Base-by-base conservation (phyloP, 2,113 vertebrate genomes). In the Ranitomeya variabilis region DNA sequence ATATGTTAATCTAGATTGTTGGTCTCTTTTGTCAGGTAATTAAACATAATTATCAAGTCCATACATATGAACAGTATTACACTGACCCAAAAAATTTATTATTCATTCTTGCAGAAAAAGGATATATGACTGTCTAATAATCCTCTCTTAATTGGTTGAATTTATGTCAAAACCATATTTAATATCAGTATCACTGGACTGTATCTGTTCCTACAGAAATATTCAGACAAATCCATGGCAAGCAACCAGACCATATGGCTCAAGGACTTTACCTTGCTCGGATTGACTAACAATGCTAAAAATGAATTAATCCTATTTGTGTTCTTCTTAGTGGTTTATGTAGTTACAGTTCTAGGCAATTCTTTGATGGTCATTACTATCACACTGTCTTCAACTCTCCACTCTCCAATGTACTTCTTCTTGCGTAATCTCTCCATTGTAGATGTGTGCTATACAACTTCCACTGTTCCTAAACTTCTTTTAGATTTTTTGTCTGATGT, bases 321-420 rank as follows among this genome's bases (percentile, higher is more conserved):
- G 6, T 57, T 86, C 37, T 87, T 90, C 1, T 74, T 90, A 66
- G 23, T 88, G 8, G 86, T 64, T 57, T 88, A 88, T 59, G 51
- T 80, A 10, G 31, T 86, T 31, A 86, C 82, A 21, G 15, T 90
- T 71, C 11, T 82, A 52, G 71, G 90, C 6, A 90, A 88, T 45
- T n/a, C 74, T 86, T 64, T 90, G 16, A 88, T 88, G 19, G 52
- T 88, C 69, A 73, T 85, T 3, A 83, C 67, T 60, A 74, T 78
- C 2, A 54, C 81, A 0, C 23, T 86, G 1, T 88, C 80, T 31
- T 26, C 6, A 21, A 26, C 14, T 55, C 83, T 90, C 66, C 89
- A 88, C 3, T 83, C 73, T 31, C 79, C 90, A 21, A 88, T 89
- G 87, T 89, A 89, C 52, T 84, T 79, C 8, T 89, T 89, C n/a